Evolutionary conservation across 64 coral and sea anemone species (phyloP), one percentile per base, ranked within the genome.

Genomic region (Acropora yongei): DNA sequence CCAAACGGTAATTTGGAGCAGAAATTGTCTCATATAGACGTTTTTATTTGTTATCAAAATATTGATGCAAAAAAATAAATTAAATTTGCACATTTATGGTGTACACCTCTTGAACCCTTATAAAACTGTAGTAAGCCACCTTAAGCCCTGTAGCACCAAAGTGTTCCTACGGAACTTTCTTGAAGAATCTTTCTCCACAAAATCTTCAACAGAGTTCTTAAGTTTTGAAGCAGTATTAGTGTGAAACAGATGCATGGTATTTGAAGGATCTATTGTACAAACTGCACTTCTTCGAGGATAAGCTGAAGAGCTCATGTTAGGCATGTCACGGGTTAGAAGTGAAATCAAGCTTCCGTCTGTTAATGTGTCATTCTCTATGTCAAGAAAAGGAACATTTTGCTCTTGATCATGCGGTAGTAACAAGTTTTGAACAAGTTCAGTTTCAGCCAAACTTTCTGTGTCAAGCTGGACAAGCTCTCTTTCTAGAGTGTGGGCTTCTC

Each of bases 391-490:
- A 69, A 41, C 1, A 7, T 71, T 42, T 5, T 9, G 14, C 45
- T 84, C 61, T 84, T 71, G 68, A 8, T 84, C 82, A 14, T 84
- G 16, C 14, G 82, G 82, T 49, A 17, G 48, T 71, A 84, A 17
- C 16, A 84, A 44, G 61, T 69, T 84, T 69, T 84, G 82, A 20
- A 84, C 82, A 84, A 84, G 82, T 84, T 84, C 82, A 69, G 71
- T 61, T n/a, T 84, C 63, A 46, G 43, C 43, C 8, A 44, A 71
- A 69, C 17, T 49, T 48, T 71, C 3, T 67, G 45, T 6, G 44
- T 6, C 6, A 6, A 69, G 18, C 16, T 84, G 42, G 2, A 47
- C 43, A 49, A 49, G 9, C 18, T 68, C 61, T 48, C 16, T 84
- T 84, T 84, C 82, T 9, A 14, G 19, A 4, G 16, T 17, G 30